A percentile compares a stretch with the other conserved stretches of the same genome.
Evolutionary conservation across 2,113 vertebrate genomes (phyloP).

Genomic region (Mus pahari): DNA sequence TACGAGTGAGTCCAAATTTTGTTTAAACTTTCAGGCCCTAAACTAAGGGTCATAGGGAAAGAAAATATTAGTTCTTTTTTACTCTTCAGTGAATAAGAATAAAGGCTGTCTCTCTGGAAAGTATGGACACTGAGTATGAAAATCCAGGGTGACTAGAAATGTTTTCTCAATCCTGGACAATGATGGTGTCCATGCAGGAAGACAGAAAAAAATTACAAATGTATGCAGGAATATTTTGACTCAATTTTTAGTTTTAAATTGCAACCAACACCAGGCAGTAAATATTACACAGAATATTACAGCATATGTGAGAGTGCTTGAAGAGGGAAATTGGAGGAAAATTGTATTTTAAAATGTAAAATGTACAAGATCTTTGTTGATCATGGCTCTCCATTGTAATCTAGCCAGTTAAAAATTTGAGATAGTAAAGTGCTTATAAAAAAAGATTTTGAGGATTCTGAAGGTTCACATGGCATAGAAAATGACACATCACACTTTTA

Average conservation of each 20-base stretch:
- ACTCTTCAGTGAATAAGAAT: background rate
- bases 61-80: background rate
- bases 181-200: background rate
- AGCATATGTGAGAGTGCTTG: background rate
- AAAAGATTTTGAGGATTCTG: too few species aligned
- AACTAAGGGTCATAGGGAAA: too few species aligned
- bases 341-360: background rate
- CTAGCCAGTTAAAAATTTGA: too few species aligned
- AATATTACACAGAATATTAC: background rate
- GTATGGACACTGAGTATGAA: background rate
- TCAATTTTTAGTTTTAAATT: background rate
- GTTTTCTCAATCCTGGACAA: background rate
- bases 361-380: too few species aligned
- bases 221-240: too few species aligned
- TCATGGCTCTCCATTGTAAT: too few species aligned
- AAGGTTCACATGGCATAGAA: too few species aligned
- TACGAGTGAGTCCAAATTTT: background rate
- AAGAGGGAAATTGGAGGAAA: accelerated
- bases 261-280: background rate
- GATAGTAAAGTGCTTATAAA: too few species aligned
- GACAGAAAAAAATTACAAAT: background rate
- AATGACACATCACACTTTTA: too few species aligned
- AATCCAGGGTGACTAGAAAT: background rate
- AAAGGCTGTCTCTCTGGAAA: background rate
- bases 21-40: too few species aligned